Percentiles rank a stretch among this genome's conserved stretches.
Evolutionary conservation across 2,888 invertebrate genomes (phyloP).

Genomic region (Seira musarum): DNA sequence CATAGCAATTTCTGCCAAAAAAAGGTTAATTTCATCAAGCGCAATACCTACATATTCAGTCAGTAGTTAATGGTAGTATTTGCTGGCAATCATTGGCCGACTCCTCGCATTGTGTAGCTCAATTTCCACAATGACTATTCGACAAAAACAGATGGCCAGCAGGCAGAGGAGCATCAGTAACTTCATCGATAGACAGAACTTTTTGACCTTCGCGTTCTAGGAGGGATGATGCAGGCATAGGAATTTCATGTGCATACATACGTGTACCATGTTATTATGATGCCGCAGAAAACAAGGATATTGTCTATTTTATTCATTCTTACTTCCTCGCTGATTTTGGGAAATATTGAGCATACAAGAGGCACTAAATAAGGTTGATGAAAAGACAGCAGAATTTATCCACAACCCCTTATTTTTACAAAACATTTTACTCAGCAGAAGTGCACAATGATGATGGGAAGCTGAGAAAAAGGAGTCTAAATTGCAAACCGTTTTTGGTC

Average conservation of each 20-base stretch:
- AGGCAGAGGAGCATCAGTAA: neutral
- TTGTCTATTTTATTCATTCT: neutral
- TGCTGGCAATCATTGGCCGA: neutral
- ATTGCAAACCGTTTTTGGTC: conserved; percentile 29
- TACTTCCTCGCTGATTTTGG: conserved; percentile 16
- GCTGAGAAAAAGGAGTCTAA: conserved; percentile 31
- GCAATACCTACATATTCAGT: neutral
- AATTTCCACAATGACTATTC: too few relatives aligned
- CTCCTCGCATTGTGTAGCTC: too few relatives aligned
- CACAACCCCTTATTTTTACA: neutral
- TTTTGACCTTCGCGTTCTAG: conserved; percentile 19
- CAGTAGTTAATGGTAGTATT: neutral
- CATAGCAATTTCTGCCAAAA: neutral
- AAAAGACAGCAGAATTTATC: conserved; percentile 3
- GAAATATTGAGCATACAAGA: neutral
- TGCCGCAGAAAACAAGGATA: neutral
- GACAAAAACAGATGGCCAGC: conserved; percentile 32
- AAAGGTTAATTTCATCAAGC: neutral
- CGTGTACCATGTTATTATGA: neutral
- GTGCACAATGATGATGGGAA: too few relatives aligned
- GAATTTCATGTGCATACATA: neutral
- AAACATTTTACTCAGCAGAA: neutral
- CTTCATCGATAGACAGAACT: neutral
- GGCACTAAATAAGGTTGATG: too few relatives aligned
- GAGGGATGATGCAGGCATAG: neutral